Evolutionary conservation across 2,888 invertebrate genomes (phyloP), one percentile per base, ranked within the genome.

Genomic region (Ormyrus pomaceus): DNA sequence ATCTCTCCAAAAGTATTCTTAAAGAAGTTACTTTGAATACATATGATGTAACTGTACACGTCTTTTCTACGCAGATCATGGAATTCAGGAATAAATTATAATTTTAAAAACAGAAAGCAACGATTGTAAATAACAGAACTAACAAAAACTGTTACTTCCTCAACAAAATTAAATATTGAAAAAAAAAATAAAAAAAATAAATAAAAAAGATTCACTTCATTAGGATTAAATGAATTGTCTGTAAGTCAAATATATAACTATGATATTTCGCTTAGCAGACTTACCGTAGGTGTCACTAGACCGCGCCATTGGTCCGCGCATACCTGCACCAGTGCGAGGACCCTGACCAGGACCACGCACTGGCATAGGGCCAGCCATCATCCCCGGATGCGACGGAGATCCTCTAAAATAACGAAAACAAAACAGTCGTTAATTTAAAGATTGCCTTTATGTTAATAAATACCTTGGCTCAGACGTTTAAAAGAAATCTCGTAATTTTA

Each of bases 261-360:
- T 34, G 34, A 34, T 34, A 4, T 34, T 34, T 3, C 34, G n/a
- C 9, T 58, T 5, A 65, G 76, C 72, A 50, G 84, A 95, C 96
- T 95, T 94, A 97, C 97, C 97, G 93, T 97, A 97, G 91, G 82
- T 81, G 77, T 97, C 97, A 86, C 96, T 96, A 34, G 34, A 34
- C 87, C 96, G 94, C 84, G 96, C 95, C 94, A 96, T 94, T 82
- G 95, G 94, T 89, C 94, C 93, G 91, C 95, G 91, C 91, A 93
- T 92, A 86, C 93, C 92, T 84, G 91, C 93, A 82, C 92, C 91
- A 76, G 92, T 91, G 62, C 92, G 89, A 80, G 91, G 91, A 86
- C 91, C 91, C 82, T 89, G 89, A 70, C 92, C 91, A 82, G 92
- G 91, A 85, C 94, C 93, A 84, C 94, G 92, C 88, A 94, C 92